Evolutionary conservation across 1,140 invertebrate genomes (phyloP).

Genomic region (Bombus superbus): DNA sequence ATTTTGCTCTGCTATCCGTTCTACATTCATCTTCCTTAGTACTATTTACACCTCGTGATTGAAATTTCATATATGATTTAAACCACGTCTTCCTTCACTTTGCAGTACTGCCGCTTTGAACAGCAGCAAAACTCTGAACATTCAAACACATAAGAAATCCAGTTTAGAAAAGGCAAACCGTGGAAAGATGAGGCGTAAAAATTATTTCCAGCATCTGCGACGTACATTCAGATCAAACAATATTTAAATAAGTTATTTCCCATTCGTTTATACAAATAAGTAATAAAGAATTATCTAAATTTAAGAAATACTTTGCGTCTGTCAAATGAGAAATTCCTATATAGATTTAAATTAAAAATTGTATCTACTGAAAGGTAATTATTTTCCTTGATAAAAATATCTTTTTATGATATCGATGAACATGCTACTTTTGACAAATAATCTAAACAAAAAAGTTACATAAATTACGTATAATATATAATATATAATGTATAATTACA

Average conservation of each 20-base stretch:
- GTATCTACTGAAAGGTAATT: neutral
- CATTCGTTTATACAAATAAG: neutral
- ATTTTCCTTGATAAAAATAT: neutral
- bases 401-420: no score
- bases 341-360: neutral
- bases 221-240: neutral
- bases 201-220: neutral
- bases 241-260: neutral
- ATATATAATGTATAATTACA: no score
- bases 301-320: neutral
- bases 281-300: neutral
- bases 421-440: neutral
- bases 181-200: neutral
- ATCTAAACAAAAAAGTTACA: neutral
- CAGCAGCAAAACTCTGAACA: neutral
- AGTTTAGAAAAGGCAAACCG: neutral
- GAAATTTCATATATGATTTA: conserved; percentile 4
- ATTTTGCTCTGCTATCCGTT: neutral
- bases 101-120: neutral
- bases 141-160: neutral
- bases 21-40: neutral
- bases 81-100: neutral
- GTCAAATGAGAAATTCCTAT: neutral
- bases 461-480: no score
- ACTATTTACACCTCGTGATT: neutral